These are phyloP conservation scores for Danionella cerebrum DNA, from an alignment of 2,113 vertebrate species.

Conservation along the genomic window DNA sequence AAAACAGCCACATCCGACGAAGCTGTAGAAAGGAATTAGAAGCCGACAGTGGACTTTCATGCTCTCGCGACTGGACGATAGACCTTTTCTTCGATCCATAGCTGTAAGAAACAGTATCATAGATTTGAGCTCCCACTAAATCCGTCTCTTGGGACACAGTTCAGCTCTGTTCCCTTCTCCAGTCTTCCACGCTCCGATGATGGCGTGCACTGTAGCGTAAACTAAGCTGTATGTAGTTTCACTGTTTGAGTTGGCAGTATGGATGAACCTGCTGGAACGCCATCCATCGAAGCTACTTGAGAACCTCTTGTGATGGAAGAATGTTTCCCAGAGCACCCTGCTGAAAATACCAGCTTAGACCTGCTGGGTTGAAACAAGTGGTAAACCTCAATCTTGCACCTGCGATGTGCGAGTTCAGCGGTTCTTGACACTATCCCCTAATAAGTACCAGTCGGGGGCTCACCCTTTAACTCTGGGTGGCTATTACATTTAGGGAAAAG, in stretches of 20 bases:
- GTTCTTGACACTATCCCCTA: no score
- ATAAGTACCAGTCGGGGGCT: no score
- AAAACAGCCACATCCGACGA: conserved; percentile 17
- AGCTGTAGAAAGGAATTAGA: background rate
- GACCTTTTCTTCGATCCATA: background rate
- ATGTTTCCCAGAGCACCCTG: background rate
- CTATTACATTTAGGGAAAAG: no score
- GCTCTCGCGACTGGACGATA: background rate
- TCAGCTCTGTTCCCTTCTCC: conserved; percentile 28
- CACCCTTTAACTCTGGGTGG: no score
- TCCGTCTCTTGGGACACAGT: conserved; percentile 45
- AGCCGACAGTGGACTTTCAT: background rate
- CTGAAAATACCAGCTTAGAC: background rate
- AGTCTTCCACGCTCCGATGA: conserved; percentile 41
- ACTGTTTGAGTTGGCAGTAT: conserved; percentile 59
- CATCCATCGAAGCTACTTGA: no score
- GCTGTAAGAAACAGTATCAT: conserved; percentile 31
- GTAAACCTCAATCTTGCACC: background rate
- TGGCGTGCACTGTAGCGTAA: conserved; percentile 48
- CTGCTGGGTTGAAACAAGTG: background rate
- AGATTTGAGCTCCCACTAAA: conserved; percentile 28
- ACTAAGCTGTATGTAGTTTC: conserved; percentile 45
- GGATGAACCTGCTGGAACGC: conserved; percentile 27
- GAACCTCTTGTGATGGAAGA: no score
- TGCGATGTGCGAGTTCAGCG: background rate